Evolutionary conservation across 2,888 invertebrate genomes (phyloP).

Genomic region (Syrphus vitripennis): DNA sequence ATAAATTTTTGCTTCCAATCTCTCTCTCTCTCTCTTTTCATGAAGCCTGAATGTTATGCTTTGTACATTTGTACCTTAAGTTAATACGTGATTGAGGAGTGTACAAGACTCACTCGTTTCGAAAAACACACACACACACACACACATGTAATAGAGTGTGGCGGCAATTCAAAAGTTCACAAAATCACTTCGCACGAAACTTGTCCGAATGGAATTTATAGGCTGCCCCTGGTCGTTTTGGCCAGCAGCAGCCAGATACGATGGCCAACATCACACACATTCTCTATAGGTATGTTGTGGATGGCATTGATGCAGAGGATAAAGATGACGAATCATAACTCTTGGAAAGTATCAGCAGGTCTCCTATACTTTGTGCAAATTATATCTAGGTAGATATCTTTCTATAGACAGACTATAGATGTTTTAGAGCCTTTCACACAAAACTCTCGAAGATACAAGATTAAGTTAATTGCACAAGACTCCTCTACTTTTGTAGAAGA

Average conservation of each 20-base stretch:
- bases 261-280: neutral
- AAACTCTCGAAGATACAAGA: constrained; percentile 61
- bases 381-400: constrained; percentile 15
- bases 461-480: constrained; percentile 65
- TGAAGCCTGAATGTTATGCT: constrained; percentile 23
- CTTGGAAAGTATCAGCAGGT: constrained; percentile 57
- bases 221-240: constrained; percentile 25
- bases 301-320: constrained; percentile 67
- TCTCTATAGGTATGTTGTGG: constrained; percentile 11
- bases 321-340: constrained; percentile 70
- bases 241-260: neutral
- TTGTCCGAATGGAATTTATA: constrained; percentile 68
- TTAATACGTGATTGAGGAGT: constrained; percentile 37
- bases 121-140: neutral
- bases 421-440: constrained; percentile 57
- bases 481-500: neutral
- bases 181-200: constrained; percentile 69
- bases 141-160: constrained; percentile 20
- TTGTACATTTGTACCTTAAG: neutral
- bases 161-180: constrained; percentile 70
- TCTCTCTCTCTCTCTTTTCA: constrained; percentile 3
- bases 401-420: neutral
- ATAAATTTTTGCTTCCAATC: constrained; percentile 68
- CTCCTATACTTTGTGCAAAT: constrained; percentile 15
- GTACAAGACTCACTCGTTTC: neutral